phyloP scores from a whole-genome alignment of 2,888 invertebrate genomes.

The Drosophila leonis region DNA sequence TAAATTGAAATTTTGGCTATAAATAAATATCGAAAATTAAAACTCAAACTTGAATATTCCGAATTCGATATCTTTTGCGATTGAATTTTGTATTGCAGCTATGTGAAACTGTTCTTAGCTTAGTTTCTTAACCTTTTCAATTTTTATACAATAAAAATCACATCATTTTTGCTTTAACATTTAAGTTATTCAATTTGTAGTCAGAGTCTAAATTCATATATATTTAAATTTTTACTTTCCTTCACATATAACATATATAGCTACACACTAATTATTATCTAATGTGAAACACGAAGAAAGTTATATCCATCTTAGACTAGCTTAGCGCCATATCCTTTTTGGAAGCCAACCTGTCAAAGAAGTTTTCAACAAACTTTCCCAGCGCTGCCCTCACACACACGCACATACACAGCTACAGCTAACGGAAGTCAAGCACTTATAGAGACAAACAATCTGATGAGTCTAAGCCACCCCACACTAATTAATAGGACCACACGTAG shows the following conservation, averaged over 20 bases:
- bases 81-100: too few relatives aligned
- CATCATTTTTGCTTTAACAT: too few relatives aligned
- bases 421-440: slow-evolving; percentile 58
- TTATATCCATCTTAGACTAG: neutral
- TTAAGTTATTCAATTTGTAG: neutral
- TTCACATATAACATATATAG: neutral
- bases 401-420: slow-evolving; percentile 4
- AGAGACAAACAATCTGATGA: slow-evolving; percentile 52
- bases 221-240: neutral
- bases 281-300: slow-evolving; percentile 8
- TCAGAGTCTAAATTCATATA: neutral
- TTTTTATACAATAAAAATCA: too few relatives aligned
- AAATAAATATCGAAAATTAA: too few relatives aligned
- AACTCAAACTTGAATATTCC: too few relatives aligned
- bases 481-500: slow-evolving; percentile 67
- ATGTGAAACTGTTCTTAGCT: too few relatives aligned
- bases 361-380: slow-evolving; percentile 43
- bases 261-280: neutral
- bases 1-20: too few relatives aligned
- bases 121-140: too few relatives aligned
- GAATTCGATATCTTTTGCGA: too few relatives aligned
- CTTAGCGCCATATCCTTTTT: slow-evolving; percentile 15
- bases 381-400: neutral
- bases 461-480: slow-evolving; percentile 46
- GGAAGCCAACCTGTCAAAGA: slow-evolving; percentile 43